phyloP scores from a whole-genome alignment of 2,888 invertebrate genomes.

The Eristalinus sepulchralis region DNA sequence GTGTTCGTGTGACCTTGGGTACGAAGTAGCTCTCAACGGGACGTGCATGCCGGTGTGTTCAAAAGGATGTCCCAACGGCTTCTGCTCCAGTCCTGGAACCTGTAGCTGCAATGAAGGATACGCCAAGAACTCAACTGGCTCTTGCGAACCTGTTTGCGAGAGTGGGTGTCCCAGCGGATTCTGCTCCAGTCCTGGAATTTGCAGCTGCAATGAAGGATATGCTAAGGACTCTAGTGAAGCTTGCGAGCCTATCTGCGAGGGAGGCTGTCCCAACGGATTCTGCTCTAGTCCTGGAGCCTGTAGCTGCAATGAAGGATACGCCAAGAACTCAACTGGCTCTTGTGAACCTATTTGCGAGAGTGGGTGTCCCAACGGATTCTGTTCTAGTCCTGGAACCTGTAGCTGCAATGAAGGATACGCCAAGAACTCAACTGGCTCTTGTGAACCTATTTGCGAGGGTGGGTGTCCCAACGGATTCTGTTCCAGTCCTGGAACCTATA shows the following conservation, averaged over 20 bases:
- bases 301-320: slow-evolving; percentile 81
- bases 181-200: slow-evolving; percentile 79
- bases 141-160: slow-evolving; percentile 75
- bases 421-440: slow-evolving; percentile 76
- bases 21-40: slow-evolving; percentile 74
- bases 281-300: slow-evolving; percentile 83
- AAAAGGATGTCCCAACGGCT: slow-evolving; percentile 79
- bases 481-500: background rate
- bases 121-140: slow-evolving; percentile 71
- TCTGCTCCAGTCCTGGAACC: slow-evolving; percentile 82
- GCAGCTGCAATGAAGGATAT: slow-evolving; percentile 77
- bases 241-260: slow-evolving; percentile 76
- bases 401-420: slow-evolving; percentile 77
- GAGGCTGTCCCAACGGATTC: slow-evolving; percentile 77
- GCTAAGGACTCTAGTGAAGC: background rate
- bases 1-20: slow-evolving; percentile 79
- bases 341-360: slow-evolving; percentile 54
- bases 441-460: slow-evolving; percentile 80
- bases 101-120: slow-evolving; percentile 87
- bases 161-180: slow-evolving; percentile 76
- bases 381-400: slow-evolving; percentile 78
- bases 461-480: slow-evolving; percentile 76
- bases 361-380: slow-evolving; percentile 70
- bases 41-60: slow-evolving; percentile 81
- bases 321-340: background rate